These are phyloP conservation scores for Pseudolycoriella hygida DNA, from an alignment of 2,888 invertebrate species.

Conservation along the genomic window DNA sequence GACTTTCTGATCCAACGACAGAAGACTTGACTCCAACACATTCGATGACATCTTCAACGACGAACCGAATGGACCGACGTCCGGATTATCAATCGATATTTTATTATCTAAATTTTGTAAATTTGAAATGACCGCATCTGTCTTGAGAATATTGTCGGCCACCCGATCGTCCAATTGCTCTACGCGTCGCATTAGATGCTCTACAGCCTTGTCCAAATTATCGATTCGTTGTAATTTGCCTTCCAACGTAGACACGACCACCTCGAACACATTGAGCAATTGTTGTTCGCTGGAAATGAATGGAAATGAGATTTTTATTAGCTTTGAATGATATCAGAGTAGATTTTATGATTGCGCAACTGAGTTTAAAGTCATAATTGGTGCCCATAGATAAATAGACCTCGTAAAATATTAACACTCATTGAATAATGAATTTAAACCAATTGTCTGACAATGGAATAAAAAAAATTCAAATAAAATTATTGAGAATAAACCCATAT, in stretches of 20 bases:
- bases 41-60: constrained; percentile 23
- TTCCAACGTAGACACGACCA: constrained; percentile 74
- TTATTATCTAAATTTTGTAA: constrained; percentile 56
- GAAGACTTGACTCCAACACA: constrained; percentile 41
- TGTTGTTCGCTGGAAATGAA: constrained; percentile 58
- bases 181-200: constrained; percentile 69
- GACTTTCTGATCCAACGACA: constrained; percentile 65
- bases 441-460: no score
- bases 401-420: no score
- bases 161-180: constrained; percentile 67
- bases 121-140: constrained; percentile 65
- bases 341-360: no score
- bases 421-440: no score
- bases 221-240: constrained; percentile 76
- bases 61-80: neutral
- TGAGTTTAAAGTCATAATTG: no score
- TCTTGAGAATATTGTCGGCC: constrained; percentile 69
- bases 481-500: no score
- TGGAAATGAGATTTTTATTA: neutral
- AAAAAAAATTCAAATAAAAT: no score
- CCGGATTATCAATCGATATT: constrained; percentile 39
- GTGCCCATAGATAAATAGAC: no score
- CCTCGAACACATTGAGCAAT: constrained; percentile 75
- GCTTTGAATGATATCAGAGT: neutral
- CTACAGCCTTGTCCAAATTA: constrained; percentile 72